Evolutionary conservation across 2,797 vertebrate species (phyloP).

Genomic region (Enteromius mattozi): DNA sequence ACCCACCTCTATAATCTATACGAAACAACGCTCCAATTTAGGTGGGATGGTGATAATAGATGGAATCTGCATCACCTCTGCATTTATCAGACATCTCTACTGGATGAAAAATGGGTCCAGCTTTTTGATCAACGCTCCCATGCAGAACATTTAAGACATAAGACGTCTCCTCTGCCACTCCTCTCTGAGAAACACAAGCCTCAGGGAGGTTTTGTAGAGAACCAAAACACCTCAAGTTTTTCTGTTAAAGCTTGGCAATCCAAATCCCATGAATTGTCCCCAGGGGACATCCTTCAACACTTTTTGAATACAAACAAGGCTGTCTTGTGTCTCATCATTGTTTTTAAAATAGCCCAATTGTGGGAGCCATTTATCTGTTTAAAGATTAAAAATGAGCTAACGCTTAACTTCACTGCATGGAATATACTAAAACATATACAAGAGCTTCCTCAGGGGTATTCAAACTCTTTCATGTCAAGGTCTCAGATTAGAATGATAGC

Average conservation of each 20-base stretch:
- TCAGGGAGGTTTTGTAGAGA: conserved; percentile 26
- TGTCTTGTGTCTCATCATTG: neutral
- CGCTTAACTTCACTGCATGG: neutral
- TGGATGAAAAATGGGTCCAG: conserved; percentile 55
- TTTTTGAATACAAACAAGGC: conserved; percentile 42
- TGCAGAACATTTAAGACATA: conserved; percentile 51
- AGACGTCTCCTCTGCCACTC: conserved; percentile 28
- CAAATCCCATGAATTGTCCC: conserved; percentile 31
- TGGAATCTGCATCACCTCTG: conserved; percentile 39
- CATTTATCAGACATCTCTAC: conserved; percentile 47
- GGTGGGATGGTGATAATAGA: conserved; percentile 17
- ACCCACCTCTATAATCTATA: neutral
- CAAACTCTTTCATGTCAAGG: neutral
- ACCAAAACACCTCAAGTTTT: conserved; percentile 42
- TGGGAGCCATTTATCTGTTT: neutral
- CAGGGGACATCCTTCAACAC: conserved; percentile 34
- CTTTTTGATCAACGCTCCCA: conserved; percentile 58
- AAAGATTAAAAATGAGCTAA: neutral
- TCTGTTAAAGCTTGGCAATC: conserved; percentile 31
- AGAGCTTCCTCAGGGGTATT: neutral
- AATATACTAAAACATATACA: neutral
- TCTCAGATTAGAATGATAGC: neutral
- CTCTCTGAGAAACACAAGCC: conserved; percentile 37
- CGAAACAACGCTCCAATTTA: neutral
- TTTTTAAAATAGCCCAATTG: conserved; percentile 15